Evolutionary conservation across 2,888 invertebrate genomes (phyloP).

Genomic region (Melanostoma mellinum): DNA sequence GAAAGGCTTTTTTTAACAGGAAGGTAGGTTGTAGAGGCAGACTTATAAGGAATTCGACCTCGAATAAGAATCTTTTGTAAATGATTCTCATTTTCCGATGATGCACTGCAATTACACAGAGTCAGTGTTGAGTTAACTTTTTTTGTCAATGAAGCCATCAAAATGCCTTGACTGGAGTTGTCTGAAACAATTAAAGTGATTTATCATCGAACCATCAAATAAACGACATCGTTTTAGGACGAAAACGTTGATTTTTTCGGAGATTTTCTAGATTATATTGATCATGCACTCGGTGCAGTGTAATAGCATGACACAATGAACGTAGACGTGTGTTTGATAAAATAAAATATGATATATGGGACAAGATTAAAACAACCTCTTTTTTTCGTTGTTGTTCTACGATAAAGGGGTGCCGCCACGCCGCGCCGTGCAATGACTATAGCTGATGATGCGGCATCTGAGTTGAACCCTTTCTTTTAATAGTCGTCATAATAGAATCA

Average conservation of each 20-base stretch:
- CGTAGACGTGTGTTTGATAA: constrained; percentile 58
- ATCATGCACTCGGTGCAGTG: constrained; percentile 35
- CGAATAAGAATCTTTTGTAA: too few relatives aligned
- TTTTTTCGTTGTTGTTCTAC: constrained; percentile 19
- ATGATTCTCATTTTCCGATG: neutral
- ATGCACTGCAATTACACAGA: neutral
- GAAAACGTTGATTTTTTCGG: constrained; percentile 35
- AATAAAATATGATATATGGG: constrained; percentile 67
- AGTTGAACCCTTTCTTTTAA: constrained; percentile 66
- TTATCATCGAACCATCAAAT: constrained; percentile 45
- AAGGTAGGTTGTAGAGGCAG: neutral
- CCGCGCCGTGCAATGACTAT: neutral
- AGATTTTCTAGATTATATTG: constrained; percentile 43
- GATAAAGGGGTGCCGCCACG: constrained; percentile 56
- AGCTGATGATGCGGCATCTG: constrained; percentile 29
- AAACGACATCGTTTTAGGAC: constrained; percentile 32
- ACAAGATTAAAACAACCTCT: constrained; percentile 47
- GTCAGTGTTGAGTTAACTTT: neutral
- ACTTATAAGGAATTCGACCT: neutral
- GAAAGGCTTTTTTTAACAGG: neutral
- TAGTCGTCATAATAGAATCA: constrained; percentile 61
- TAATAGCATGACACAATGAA: constrained; percentile 35
- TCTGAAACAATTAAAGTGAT: constrained; percentile 58
- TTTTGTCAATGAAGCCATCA: constrained; percentile 48
- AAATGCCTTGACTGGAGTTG: neutral